Evolutionary conservation across 1,140 invertebrate genomes (phyloP).

Genomic region (Elymnias hypermnestra): DNA sequence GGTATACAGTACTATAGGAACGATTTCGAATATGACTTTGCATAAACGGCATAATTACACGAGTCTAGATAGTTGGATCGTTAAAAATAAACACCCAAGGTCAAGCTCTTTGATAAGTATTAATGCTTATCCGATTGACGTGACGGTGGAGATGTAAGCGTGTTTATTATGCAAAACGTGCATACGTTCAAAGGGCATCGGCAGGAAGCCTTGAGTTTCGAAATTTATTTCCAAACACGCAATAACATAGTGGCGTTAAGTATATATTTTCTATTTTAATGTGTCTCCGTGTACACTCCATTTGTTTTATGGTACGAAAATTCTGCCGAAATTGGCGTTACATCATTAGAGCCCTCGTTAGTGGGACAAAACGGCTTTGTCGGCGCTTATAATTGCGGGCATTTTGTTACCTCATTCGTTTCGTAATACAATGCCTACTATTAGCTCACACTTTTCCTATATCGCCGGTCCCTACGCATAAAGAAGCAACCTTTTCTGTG

Average conservation of each 20-base stretch:
- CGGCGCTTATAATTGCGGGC: slow-evolving; percentile 26
- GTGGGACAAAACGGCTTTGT: slow-evolving; percentile 32
- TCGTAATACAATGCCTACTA: no score
- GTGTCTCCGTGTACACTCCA: slow-evolving; percentile 35
- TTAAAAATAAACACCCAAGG: background rate
- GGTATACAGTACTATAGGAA: no score
- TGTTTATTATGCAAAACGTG: slow-evolving; percentile 26
- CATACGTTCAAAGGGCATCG: slow-evolving; percentile 25
- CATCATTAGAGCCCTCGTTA: slow-evolving; percentile 52
- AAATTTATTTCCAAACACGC: slow-evolving; percentile 2
- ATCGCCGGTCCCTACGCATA: no score
- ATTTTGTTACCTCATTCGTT: slow-evolving; percentile 44
- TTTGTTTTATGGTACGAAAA: slow-evolving; percentile 51
- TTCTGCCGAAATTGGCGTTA: slow-evolving; percentile 55
- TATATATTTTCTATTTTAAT: background rate
- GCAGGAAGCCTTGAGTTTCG: slow-evolving; percentile 10
- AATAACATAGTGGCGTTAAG: slow-evolving; percentile 7
- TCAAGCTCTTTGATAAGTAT: no score
- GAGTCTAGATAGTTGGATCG: background rate
- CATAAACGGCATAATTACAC: background rate
- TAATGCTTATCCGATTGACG: slow-evolving; percentile 9
- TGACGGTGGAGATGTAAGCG: slow-evolving; percentile 8
- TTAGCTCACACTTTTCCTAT: no score
- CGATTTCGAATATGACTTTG: no score
- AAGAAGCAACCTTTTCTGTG: no score